Conservation (phyloP, 2,888 invertebrate genomes). For the Acronicta aceris region DNA sequence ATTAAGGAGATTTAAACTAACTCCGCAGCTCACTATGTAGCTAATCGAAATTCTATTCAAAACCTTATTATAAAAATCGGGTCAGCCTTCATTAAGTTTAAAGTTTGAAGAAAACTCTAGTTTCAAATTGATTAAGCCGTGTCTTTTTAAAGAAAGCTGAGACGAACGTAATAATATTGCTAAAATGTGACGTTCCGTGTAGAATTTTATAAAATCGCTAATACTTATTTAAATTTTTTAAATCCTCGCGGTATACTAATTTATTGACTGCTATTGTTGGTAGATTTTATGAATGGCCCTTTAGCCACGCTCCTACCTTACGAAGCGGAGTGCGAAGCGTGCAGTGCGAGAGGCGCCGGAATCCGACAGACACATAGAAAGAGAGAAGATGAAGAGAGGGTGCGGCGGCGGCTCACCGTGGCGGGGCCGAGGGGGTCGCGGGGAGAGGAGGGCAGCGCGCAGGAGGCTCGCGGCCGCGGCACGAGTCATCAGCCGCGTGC, state of each 20-base stretch:
- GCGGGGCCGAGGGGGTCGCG: slow-evolving; percentile 87
- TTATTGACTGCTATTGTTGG: slow-evolving; percentile 32
- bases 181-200: slow-evolving; percentile 45
- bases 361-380: slow-evolving; percentile 84
- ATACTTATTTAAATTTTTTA: slow-evolving; percentile 22
- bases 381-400: slow-evolving; percentile 80
- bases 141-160: slow-evolving; percentile 48
- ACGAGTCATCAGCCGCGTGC: slow-evolving; percentile 89
- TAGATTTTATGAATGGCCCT: slow-evolving; percentile 32
- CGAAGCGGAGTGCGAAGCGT: slow-evolving; percentile 85
- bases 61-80: slow-evolving; percentile 59
- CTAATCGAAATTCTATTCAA: slow-evolving; percentile 56
- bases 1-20: slow-evolving; percentile 51
- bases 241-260: slow-evolving; percentile 24
- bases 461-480: slow-evolving; percentile 88
- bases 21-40: slow-evolving; percentile 57
- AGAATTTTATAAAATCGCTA: slow-evolving; percentile 42
- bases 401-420: slow-evolving; percentile 88
- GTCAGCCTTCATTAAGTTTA: slow-evolving; percentile 58
- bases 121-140: slow-evolving; percentile 50
- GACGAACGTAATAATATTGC: slow-evolving; percentile 33
- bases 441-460: slow-evolving; percentile 88
- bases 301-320: slow-evolving; percentile 85
- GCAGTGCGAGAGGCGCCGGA: slow-evolving; percentile 87
- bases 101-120: slow-evolving; percentile 49